Conservation (phyloP, 2,113 vertebrate genomes). For the Eulemur macaco region DNA sequence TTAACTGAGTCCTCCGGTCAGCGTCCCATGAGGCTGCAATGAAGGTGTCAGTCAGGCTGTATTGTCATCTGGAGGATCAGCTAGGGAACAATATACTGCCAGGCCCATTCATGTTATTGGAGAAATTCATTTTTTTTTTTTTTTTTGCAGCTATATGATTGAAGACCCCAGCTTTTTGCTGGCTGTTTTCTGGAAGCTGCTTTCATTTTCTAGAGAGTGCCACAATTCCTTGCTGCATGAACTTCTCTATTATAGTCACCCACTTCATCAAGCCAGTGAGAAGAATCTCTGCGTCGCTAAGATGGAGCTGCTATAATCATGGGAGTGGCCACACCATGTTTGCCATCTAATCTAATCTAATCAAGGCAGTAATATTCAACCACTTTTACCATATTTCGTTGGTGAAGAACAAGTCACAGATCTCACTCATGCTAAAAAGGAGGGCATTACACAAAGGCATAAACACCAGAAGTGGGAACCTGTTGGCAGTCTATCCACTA, state of each 20-base stretch:
- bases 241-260: not conserved
- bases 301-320: not conserved
- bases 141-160: not conserved
- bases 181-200: not conserved
- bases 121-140: not conserved
- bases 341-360: not conserved
- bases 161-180: not conserved
- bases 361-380: not conserved
- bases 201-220: not conserved
- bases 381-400: not conserved
- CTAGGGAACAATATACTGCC: not conserved
- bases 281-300: not conserved
- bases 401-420: not conserved
- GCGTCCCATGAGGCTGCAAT: not conserved
- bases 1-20: not conserved
- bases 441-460: not conserved
- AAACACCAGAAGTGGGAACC: not conserved
- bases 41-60: not conserved
- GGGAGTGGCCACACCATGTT: not conserved
- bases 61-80: not conserved
- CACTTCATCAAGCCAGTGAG: not conserved
- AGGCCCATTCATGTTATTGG: not conserved
- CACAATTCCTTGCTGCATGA: not conserved
- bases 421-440: not conserved
- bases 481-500: not conserved